Base-by-base conservation (phyloP, 2,888 invertebrate species). In the Dorcus parallelipipedus region DNA sequence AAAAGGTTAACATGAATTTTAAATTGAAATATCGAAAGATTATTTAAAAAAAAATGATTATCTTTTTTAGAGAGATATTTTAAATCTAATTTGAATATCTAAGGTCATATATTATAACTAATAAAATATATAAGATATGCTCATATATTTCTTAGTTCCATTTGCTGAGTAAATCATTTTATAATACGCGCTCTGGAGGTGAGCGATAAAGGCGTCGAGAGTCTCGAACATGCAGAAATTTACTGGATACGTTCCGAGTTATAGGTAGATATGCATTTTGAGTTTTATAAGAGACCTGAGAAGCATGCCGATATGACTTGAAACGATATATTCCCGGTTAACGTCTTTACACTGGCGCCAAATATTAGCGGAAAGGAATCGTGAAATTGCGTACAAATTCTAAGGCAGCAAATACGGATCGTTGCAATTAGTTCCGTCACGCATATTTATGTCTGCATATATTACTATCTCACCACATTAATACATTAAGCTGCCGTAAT, bases 91-190 rank as follows among this genome's bases (percentile, higher is more conserved):
- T 56, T 57, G 59, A 62, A 57, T 60, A 58, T 62, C 62, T 57
- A 63, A 63, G 60, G 65, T 66, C 67, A 62, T 67, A 65, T 65
- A 69, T 70, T 69, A 69, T 69, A 68, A 69, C 67, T 71, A 71
- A 70, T 70, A 72, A 72, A 72, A 72, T 69, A 65, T 69, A 70
- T 72, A 68, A 72, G 72, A 70, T 69, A 69, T 69, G 70, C 67
- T 66, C 71, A 69, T 74, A 74, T 74, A 74, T 74, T 71, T 69
- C 63, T 70, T 68, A 65, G 69, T 72, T 73, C 72, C 73, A 73
- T 74, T 74, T 69, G 67, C 65, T 59, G 64, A 71, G 72, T 74
- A 74, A 74, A 74, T 74, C 73, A 74, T 73, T 72, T 71, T 71
- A 70, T 75, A 75, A 75, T 74, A 73, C 71, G 73, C 63, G 68